These are phyloP conservation scores for Agrilus mali DNA, from an alignment of 2,888 invertebrate species.

Conservation along the genomic window DNA sequence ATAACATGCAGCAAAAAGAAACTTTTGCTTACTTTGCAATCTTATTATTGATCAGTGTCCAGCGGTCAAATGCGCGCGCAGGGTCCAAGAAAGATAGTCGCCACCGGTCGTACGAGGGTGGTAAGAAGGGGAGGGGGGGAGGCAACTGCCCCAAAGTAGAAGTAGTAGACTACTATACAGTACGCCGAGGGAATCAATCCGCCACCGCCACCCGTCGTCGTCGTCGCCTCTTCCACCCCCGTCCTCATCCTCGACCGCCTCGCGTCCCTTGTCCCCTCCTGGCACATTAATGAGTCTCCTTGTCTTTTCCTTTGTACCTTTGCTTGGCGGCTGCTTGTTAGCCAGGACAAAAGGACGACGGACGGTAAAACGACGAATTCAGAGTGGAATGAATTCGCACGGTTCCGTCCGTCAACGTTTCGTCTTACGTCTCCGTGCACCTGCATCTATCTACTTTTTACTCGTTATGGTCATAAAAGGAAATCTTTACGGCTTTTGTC, in stretches of 20 bases:
- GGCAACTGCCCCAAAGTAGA: conserved; percentile 11
- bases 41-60: conserved; percentile 40
- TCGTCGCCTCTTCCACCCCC: too few relatives aligned
- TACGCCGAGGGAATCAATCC: conserved; percentile 15
- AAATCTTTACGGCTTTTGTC: too few relatives aligned
- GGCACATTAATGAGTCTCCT: conserved; percentile 14
- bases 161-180: not conserved
- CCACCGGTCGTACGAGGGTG: conserved; percentile 9
- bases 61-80: conserved; percentile 37
- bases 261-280: too few relatives aligned
- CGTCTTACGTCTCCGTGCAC: too few relatives aligned
- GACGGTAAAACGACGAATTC: too few relatives aligned
- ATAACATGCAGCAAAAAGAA: conserved; percentile 21
- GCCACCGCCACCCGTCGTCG: too few relatives aligned
- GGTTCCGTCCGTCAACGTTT: too few relatives aligned
- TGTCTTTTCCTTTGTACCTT: conserved; percentile 4
- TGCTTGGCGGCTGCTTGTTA: not conserved
- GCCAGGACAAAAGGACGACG: too few relatives aligned
- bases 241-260: too few relatives aligned
- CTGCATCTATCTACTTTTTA: too few relatives aligned
- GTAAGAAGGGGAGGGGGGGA: conserved; percentile 10
- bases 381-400: too few relatives aligned
- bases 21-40: conserved; percentile 39
- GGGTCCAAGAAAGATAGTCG: conserved; percentile 18
- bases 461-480: too few relatives aligned